Conservation (phyloP, 2,113 vertebrate genomes). For the Carassius gibelio region DNA sequence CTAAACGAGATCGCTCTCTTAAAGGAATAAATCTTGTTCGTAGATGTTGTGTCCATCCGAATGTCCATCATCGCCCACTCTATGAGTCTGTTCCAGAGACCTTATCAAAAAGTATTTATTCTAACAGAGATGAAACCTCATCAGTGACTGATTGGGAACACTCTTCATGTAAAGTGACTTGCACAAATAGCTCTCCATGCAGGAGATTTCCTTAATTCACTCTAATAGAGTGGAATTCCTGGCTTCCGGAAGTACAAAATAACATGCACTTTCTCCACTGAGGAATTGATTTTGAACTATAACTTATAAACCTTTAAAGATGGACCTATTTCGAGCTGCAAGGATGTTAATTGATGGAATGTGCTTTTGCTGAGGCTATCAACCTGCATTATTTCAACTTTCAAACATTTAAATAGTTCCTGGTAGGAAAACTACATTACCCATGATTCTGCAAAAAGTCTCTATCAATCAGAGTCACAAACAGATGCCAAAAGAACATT, state of each 20-base stretch:
- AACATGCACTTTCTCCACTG: not conserved
- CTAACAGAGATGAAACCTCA: not conserved
- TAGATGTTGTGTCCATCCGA: not conserved
- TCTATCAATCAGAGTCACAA: not conserved
- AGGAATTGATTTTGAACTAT: not conserved
- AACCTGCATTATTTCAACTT: too few species aligned
- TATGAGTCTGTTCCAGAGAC: constrained; percentile 1
- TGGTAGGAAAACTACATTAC: too few species aligned
- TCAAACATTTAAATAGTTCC: too few species aligned
- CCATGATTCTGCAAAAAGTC: not conserved
- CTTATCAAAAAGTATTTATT: not conserved
- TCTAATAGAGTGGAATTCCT: not conserved
- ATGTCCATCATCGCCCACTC: not conserved
- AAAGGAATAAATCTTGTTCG: not conserved
- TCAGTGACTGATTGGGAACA: not conserved
- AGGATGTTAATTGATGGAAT: not conserved
- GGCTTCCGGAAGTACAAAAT: not conserved
- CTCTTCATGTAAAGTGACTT: not conserved
- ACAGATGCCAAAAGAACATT: not conserved
- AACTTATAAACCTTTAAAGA: not conserved
- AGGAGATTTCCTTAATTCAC: not conserved
- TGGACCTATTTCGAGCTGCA: not conserved
- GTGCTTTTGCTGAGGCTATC: too few species aligned
- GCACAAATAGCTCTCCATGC: not conserved
- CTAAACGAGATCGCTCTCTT: constrained; percentile 5